Conservation (phyloP, 2,797 vertebrate genomes). For the Centroberyx gerrardi region DNA sequence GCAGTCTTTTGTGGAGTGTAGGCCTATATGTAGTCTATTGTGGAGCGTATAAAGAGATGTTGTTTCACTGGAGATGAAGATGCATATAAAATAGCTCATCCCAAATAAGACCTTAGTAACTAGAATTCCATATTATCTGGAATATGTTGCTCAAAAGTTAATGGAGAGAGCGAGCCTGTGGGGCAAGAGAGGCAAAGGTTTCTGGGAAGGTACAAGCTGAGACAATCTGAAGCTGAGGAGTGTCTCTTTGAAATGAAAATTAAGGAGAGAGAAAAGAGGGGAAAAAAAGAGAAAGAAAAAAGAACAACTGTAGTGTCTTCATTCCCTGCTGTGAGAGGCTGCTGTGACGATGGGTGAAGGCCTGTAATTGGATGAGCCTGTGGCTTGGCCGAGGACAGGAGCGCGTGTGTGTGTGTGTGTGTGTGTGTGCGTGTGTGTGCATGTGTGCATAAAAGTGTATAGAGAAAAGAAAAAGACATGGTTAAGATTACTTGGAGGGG, state of each 20-base stretch:
- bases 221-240: not conserved
- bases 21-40: not conserved
- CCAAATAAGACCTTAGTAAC: not conserved
- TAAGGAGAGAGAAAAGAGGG: conserved; percentile 11
- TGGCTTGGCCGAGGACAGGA: not conserved
- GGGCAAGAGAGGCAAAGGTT: conserved; percentile 5
- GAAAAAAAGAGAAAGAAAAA: conserved; percentile 8
- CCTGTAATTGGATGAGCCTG: conserved; percentile 33
- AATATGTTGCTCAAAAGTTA: not conserved
- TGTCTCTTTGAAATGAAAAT: conserved; percentile 42
- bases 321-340: conserved; percentile 11
- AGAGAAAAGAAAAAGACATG: not conserved
- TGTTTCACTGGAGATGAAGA: not conserved
- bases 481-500: not conserved
- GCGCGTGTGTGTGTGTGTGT: no score
- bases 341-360: conserved; percentile 4
- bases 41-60: no score
- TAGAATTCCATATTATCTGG: conserved; percentile 4
- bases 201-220: not conserved
- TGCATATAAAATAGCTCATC: not conserved
- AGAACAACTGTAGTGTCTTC: not conserved
- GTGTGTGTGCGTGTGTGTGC: not conserved
- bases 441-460: not conserved
- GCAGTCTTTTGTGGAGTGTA: no score
- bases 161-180: not conserved